Percentiles rank a stretch among this genome's conserved stretches.
Conservation (phyloP, 2,888 invertebrate species). For the Suillia variegata region DNA sequence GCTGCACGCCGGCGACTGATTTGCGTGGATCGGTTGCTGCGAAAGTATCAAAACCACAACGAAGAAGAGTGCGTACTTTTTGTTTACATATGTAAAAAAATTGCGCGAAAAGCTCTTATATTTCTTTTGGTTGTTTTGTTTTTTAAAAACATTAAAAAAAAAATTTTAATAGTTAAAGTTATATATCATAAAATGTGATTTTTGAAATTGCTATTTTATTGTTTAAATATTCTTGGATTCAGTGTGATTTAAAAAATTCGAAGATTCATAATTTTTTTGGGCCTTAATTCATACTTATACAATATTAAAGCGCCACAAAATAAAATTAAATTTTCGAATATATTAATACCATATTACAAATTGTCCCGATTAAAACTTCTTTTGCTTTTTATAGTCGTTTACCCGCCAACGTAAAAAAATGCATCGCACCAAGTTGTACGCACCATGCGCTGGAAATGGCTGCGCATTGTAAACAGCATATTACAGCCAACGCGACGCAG, state of each 20-base stretch:
- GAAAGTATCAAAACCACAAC: conserved; percentile 49
- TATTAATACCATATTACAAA: neutral
- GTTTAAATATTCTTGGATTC: too few relatives aligned
- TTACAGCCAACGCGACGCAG: conserved; percentile 84
- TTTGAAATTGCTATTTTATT: too few relatives aligned
- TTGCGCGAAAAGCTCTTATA: too few relatives aligned
- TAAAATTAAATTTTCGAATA: neutral
- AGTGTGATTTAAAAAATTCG: too few relatives aligned
- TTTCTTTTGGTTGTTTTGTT: neutral
- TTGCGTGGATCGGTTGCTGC: conserved; percentile 54
- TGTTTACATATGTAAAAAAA: neutral
- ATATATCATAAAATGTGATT: too few relatives aligned
- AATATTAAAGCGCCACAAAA: conserved; percentile 37
- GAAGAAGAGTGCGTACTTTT: conserved; percentile 40
- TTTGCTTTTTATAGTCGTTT: conserved; percentile 28
- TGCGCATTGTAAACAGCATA: conserved; percentile 82
- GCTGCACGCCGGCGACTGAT: conserved; percentile 51
- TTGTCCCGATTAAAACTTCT: neutral
- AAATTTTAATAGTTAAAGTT: neutral
- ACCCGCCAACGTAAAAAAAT: too few relatives aligned
- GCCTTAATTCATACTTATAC: too few relatives aligned
- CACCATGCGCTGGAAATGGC: conserved; percentile 63
- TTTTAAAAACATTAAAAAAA: conserved; percentile 6
- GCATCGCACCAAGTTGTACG: conserved; percentile 47
- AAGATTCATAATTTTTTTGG: too few relatives aligned